Percentiles rank a stretch among this genome's conserved stretches.
These are phyloP conservation scores for Scelioninae gen. 1 DNA, from an alignment of 2,888 invertebrate genomes.

Conservation along the genomic window DNA sequence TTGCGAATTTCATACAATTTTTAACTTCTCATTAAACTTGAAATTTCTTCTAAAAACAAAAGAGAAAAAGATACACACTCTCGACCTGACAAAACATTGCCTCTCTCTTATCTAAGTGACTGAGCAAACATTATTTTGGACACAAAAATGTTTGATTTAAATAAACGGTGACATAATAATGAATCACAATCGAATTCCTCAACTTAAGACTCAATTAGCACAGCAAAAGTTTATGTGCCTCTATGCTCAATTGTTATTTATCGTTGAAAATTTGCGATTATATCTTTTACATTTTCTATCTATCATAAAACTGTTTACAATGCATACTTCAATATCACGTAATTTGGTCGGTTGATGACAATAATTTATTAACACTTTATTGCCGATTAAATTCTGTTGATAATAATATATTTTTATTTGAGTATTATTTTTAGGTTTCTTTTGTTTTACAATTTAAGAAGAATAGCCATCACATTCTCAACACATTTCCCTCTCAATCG, in stretches of 20 bases:
- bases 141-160: background rate
- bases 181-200: background rate
- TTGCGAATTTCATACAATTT: too few relatives aligned
- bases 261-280: too few relatives aligned
- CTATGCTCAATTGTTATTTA: too few relatives aligned
- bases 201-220: background rate
- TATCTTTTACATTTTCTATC: too few relatives aligned
- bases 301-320: background rate
- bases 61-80: too few relatives aligned
- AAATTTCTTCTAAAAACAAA: too few relatives aligned
- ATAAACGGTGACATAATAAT: constrained; percentile 1
- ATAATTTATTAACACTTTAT: constrained; percentile 19
- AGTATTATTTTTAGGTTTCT: background rate
- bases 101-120: too few relatives aligned
- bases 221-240: too few relatives aligned
- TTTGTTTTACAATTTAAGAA: background rate
- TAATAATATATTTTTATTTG: background rate
- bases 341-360: background rate
- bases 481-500: constrained; percentile 5
- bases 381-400: background rate
- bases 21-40: too few relatives aligned
- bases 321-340: background rate
- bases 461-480: too few relatives aligned
- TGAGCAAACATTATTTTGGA: too few relatives aligned
- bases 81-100: too few relatives aligned